phyloP scores from a whole-genome alignment of 2,113 vertebrate species.

The Trematomus loennbergii region DNA sequence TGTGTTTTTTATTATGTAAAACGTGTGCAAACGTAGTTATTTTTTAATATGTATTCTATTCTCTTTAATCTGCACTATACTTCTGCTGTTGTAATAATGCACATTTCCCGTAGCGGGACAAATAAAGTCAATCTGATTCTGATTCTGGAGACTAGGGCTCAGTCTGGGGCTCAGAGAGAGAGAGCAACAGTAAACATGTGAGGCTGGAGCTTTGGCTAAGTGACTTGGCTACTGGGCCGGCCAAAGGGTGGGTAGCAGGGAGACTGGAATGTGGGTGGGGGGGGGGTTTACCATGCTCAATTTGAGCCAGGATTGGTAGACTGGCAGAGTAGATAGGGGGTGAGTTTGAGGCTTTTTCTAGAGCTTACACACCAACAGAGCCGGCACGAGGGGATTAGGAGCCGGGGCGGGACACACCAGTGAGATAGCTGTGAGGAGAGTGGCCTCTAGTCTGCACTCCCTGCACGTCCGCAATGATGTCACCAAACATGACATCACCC shows the following conservation, averaged over 20 bases:
- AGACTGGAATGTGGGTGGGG: constrained; percentile 52
- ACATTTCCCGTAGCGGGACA: too few relatives aligned
- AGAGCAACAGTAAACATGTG: constrained; percentile 29
- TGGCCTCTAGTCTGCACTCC: constrained; percentile 61
- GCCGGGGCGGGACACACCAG: constrained; percentile 25
- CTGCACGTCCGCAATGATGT: constrained; percentile 74
- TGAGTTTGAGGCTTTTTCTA: constrained; percentile 61
- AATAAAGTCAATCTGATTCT: too few relatives aligned
- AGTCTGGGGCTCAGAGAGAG: constrained; percentile 36
- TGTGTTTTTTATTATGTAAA: too few relatives aligned
- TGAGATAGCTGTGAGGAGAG: constrained; percentile 55
- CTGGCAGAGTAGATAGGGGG: constrained; percentile 47
- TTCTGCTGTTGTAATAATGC: too few relatives aligned
- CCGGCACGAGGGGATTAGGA: constrained; percentile 44
- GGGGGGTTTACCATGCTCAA: constrained; percentile 57
- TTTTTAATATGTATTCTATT: too few relatives aligned
- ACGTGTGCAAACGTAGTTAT: too few relatives aligned
- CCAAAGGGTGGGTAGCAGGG: constrained; percentile 54
- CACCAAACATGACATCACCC: constrained; percentile 77
- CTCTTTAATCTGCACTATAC: too few relatives aligned
- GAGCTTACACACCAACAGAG: constrained; percentile 46
- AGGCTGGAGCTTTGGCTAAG: constrained; percentile 60
- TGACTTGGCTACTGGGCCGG: constrained; percentile 31
- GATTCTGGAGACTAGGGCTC: neutral
- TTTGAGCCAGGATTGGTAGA: constrained; percentile 62